These are phyloP conservation scores for Deilephila elpenor DNA, from an alignment of 2,888 invertebrate genomes.

Conservation along the genomic window DNA sequence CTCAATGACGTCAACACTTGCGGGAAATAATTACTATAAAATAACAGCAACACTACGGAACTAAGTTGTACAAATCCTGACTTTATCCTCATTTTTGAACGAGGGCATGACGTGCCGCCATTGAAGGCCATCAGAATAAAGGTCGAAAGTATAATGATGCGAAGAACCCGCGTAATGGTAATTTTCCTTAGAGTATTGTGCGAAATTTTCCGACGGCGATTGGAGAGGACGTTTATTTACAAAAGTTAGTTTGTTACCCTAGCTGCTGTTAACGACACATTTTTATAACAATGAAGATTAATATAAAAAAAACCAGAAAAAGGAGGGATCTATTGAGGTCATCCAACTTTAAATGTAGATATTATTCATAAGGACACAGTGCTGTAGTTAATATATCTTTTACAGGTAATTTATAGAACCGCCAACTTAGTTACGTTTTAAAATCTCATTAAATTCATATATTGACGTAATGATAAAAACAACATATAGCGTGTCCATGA, in stretches of 20 bases:
- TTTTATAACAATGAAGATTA: background rate
- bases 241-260: too few species aligned
- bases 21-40: too few species aligned
- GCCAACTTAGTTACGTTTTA: background rate
- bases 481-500: background rate
- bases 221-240: too few species aligned
- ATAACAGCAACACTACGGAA: background rate
- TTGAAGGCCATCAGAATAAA: constrained; percentile 50
- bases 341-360: background rate
- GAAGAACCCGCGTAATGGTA: constrained; percentile 40
- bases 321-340: background rate
- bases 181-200: constrained; percentile 47
- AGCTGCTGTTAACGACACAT: too few species aligned
- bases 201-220: constrained; percentile 16
- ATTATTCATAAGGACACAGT: background rate
- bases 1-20: too few species aligned
- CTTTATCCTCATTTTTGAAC: constrained; percentile 33
- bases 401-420: background rate
- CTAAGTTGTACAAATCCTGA: background rate
- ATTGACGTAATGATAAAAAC: background rate
- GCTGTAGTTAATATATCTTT: too few species aligned
- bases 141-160: constrained; percentile 49
- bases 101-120: constrained; percentile 52
- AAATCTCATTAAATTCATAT: background rate
- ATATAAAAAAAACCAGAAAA: background rate